Evolutionary conservation across 2,113 vertebrate species (phyloP).

Genomic region (Pteropus alecto): DNA sequence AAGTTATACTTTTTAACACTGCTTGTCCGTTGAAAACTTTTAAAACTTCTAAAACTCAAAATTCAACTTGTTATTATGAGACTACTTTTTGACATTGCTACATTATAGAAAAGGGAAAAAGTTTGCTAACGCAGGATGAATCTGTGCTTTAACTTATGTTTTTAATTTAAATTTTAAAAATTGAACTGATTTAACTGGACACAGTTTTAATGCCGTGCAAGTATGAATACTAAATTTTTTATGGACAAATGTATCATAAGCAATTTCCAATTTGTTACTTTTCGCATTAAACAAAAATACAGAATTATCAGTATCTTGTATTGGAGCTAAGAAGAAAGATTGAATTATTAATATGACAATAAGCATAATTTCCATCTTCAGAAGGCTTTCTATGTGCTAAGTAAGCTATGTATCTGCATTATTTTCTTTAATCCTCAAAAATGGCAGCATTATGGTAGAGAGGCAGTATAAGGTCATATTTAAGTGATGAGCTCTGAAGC

Average conservation of each 20-base stretch:
- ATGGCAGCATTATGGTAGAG: background rate
- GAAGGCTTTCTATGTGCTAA: background rate
- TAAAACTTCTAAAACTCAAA: background rate
- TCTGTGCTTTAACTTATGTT: background rate
- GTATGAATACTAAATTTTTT: background rate
- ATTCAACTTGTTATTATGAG: background rate
- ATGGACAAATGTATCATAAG: background rate
- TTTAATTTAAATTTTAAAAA: constrained; percentile 11
- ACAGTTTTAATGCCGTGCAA: background rate
- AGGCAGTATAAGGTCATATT: background rate
- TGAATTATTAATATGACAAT: background rate
- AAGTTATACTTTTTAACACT: background rate
- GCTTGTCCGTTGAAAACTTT: background rate
- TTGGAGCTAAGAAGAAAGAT: background rate
- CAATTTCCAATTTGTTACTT: background rate
- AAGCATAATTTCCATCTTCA: background rate
- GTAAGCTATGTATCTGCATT: background rate
- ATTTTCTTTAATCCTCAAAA: background rate
- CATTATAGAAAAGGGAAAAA: background rate
- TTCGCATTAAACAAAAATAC: background rate
- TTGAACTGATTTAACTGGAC: background rate
- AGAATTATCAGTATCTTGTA: background rate
- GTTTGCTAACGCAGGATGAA: background rate
- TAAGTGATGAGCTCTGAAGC: background rate
- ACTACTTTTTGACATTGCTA: background rate